A percentile compares a stretch with the other conserved stretches of the same genome.
Evolutionary conservation across 2,797 vertebrate species (phyloP).

Genomic region (Oreortyx pictus): DNA sequence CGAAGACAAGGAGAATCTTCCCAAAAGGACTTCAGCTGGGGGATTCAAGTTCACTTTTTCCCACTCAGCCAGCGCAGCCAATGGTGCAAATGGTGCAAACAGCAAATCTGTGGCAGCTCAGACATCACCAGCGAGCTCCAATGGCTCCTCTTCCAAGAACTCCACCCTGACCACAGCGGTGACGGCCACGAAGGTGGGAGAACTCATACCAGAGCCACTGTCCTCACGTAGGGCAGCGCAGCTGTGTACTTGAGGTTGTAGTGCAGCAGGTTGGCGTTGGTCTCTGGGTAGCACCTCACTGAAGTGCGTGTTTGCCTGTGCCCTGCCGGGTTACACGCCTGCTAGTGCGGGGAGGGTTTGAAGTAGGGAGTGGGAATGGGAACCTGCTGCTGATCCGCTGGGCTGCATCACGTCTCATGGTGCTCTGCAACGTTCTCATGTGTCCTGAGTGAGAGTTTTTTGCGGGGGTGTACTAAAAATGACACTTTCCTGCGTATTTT

Average conservation of each 20-base stretch:
- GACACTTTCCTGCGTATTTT: background rate
- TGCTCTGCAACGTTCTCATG: background rate
- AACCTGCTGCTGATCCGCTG: background rate
- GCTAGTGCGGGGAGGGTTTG: fast-evolving
- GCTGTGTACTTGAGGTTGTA: fast-evolving
- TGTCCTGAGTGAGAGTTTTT: fast-evolving
- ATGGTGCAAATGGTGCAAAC: slow-evolving; percentile 89
- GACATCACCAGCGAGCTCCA: slow-evolving; percentile 85
- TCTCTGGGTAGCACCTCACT: fast-evolving
- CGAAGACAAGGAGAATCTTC: slow-evolving; percentile 87
- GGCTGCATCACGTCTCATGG: fast-evolving
- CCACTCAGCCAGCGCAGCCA: slow-evolving; percentile 87
- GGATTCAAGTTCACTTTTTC: slow-evolving; percentile 87
- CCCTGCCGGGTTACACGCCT: background rate
- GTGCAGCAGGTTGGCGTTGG: fast-evolving
- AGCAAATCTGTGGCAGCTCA: slow-evolving; percentile 88
- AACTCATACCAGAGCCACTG: background rate
- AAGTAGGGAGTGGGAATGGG: background rate
- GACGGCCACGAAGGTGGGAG: slow-evolving; percentile 89
- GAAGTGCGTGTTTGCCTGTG: fast-evolving
- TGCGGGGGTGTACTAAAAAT: background rate
- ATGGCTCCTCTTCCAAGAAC: slow-evolving; percentile 89
- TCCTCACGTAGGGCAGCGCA: fast-evolving
- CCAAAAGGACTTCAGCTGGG: slow-evolving; percentile 80
- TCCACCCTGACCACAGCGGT: slow-evolving; percentile 85